Base-by-base conservation (phyloP, 2,797 vertebrate species). In the Holocentrus rufus region DNA sequence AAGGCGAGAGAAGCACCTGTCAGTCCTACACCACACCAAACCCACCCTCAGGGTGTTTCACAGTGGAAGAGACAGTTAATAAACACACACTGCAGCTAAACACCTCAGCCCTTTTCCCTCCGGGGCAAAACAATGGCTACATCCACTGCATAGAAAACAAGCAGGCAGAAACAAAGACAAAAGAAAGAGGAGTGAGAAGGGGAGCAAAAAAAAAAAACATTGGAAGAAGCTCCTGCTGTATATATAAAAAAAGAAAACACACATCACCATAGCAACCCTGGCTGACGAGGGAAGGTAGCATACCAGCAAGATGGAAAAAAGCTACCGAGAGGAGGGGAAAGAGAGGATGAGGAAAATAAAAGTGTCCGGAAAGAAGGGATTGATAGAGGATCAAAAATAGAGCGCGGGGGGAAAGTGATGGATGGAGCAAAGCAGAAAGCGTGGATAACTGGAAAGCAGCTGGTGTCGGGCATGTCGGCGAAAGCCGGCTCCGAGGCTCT, bases 241-340 rank as follows among this genome's bases (percentile, higher is more conserved):
- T 78, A 77, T 83, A 84, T 62, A 54, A 54, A 53, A 27, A 52
- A 20, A 53, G 9, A 25, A 77, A 83, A 77, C 53, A 72, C 57
- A 53, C 44, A 72, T 93, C 83, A 74, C 89, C 77, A 82, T 90
- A 88, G 92, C 92, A 94, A 93, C 86, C 74, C 69, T 84, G 85
- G 82, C 84, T 82, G 82, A 82, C 80, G 69, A 81, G 81, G 81
- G 83, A 85, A 84, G 85, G 76, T 68, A 89, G 83, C 83, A 91
- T 84, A 87, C 77, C 81, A 88, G 83, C 90, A 87, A 82, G 74
- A 79, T 63, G 79, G 78, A 84, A 85, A 82, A 89, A 83, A 79
- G 66, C 69, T 76, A 39, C 65, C 81, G 63, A 77, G 70, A 13
- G 23, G 60, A 11, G 65, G 4, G 14, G 47, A 50, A 23, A 76